Conservation (phyloP, 2,888 invertebrate genomes). For the Mamestra brassicae region DNA sequence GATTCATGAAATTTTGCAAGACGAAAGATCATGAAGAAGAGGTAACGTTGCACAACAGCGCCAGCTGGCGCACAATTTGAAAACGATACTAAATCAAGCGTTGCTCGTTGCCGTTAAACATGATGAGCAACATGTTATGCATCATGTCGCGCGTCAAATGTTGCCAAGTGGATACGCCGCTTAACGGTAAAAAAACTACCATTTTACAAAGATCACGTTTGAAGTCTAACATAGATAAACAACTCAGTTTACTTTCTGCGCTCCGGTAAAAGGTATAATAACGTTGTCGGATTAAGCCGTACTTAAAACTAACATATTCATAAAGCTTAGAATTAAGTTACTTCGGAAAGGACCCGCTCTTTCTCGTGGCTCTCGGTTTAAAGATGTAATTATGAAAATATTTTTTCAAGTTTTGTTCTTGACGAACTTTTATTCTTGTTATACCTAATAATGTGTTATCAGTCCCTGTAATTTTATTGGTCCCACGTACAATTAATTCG, state of each 20-base stretch:
- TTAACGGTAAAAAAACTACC: neutral
- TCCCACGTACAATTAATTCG: rapidly evolving
- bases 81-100: too few relatives aligned
- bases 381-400: slow-evolving; percentile 25
- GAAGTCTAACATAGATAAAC: neutral
- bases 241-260: neutral
- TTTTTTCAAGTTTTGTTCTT: neutral
- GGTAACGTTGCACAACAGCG: too few relatives aligned
- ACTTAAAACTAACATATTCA: slow-evolving; percentile 54
- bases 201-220: neutral
- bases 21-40: too few relatives aligned
- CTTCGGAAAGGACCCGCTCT: slow-evolving; percentile 21
- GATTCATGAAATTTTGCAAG: too few relatives aligned
- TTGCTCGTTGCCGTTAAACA: too few relatives aligned
- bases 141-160: too few relatives aligned
- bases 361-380: slow-evolving; percentile 1
- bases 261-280: slow-evolving; percentile 35
- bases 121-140: too few relatives aligned
- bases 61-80: too few relatives aligned
- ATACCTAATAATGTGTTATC: neutral
- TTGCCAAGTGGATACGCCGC: too few relatives aligned
- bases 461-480: neutral
- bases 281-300: slow-evolving; percentile 43
- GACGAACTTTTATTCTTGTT: neutral
- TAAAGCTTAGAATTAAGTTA: slow-evolving; percentile 46